Conservation (phyloP, 2,113 vertebrate genomes). For the Propithecus coquereli region DNA sequence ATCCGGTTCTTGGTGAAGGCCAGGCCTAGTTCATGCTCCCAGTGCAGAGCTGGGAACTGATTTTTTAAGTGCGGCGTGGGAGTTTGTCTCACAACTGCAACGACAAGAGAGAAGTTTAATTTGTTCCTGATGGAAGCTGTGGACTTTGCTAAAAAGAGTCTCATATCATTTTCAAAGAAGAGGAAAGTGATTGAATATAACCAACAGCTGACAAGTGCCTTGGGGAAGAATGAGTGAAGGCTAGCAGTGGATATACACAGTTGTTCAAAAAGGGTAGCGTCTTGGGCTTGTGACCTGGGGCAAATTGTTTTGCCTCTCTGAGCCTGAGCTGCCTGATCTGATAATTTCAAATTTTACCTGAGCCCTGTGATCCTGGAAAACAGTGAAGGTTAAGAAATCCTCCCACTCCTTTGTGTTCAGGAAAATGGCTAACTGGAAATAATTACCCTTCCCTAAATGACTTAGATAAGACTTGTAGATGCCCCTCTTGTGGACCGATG, state of each 20-base stretch:
- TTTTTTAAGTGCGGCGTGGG: background rate
- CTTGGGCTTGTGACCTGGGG: background rate
- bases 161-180: background rate
- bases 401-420: background rate
- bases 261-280: background rate
- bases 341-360: background rate
- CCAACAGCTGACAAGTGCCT: background rate
- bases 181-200: background rate
- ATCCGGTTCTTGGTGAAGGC: constrained; percentile 84
- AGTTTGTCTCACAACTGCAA: constrained; percentile 78
- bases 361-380: background rate
- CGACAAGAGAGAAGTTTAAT: constrained; percentile 50
- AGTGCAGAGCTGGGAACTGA: constrained; percentile 77
- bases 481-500: background rate
- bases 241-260: fast-evolving
- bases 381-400: background rate
- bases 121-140: background rate
- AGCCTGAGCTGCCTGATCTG: background rate
- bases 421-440: background rate
- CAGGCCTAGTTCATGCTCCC: constrained; percentile 82
- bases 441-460: background rate
- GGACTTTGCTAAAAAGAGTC: background rate
- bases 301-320: background rate
- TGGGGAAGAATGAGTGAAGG: background rate
- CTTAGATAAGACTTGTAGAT: background rate